A percentile compares a stretch with the other conserved stretches of the same genome.
These are phyloP conservation scores for Podarcis cretensis DNA, from an alignment of 2,113 vertebrate genomes.

Conservation along the genomic window DNA sequence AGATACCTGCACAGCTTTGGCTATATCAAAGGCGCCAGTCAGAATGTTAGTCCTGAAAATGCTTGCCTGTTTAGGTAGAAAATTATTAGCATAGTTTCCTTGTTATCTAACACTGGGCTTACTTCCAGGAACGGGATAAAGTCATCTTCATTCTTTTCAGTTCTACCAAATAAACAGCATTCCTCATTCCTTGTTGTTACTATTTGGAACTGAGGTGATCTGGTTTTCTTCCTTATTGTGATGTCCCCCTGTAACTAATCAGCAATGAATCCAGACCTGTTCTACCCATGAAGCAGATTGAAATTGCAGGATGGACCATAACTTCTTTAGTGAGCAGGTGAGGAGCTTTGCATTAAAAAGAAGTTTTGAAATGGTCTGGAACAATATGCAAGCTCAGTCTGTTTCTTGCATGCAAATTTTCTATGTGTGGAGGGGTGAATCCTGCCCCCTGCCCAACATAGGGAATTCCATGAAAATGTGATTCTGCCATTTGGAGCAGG, in stretches of 20 bases:
- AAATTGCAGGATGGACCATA: background rate
- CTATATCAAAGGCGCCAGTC: slow-evolving; percentile 35
- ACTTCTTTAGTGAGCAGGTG: background rate
- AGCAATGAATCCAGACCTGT: background rate
- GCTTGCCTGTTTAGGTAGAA: slow-evolving; percentile 61
- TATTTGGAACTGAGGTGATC: slow-evolving; percentile 50
- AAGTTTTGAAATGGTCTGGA: background rate
- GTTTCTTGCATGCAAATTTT: background rate
- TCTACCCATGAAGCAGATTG: background rate
- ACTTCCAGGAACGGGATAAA: slow-evolving; percentile 68
- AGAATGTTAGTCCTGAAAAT: slow-evolving; percentile 50
- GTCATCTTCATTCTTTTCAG: slow-evolving; percentile 68
- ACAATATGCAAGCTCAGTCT: background rate
- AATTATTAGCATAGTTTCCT: slow-evolving; percentile 69
- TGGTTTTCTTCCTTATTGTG: slow-evolving; percentile 50
- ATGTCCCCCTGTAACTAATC: slow-evolving; percentile 31
- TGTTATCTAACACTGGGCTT: slow-evolving; percentile 66
- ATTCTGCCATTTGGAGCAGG: background rate
- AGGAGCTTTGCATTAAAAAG: background rate
- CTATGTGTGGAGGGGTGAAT: background rate
- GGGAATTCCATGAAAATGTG: background rate
- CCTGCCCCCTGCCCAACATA: background rate
- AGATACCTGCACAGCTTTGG: slow-evolving; percentile 49
- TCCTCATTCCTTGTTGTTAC: slow-evolving; percentile 67
- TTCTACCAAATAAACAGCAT: slow-evolving; percentile 71